These are phyloP conservation scores for Odontothrips loti DNA, from an alignment of 2,888 invertebrate species.

Conservation along the genomic window DNA sequence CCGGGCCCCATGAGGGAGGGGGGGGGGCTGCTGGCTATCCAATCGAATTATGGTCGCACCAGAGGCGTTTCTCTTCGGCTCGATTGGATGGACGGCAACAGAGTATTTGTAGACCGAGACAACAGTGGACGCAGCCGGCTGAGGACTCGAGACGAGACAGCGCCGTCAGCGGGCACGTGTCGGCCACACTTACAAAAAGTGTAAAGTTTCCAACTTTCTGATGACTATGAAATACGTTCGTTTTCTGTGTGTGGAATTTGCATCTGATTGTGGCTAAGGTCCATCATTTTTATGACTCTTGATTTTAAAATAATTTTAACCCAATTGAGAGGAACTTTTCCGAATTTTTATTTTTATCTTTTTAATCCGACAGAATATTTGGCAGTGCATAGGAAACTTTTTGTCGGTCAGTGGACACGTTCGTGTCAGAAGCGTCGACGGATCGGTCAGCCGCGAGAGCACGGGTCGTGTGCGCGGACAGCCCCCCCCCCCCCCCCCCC, in stretches of 20 bases:
- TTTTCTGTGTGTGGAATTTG: too few relatives aligned
- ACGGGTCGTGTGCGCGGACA: not conserved
- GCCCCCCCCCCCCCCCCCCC: not conserved
- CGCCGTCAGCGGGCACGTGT: not conserved
- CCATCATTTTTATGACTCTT: too few relatives aligned
- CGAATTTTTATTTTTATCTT: too few relatives aligned
- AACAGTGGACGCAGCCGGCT: too few relatives aligned
- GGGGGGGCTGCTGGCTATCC: not conserved
- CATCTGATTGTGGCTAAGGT: too few relatives aligned
- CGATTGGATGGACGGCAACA: not conserved
- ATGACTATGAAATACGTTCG: too few relatives aligned
- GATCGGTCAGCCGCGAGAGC: too few relatives aligned
- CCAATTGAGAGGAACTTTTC: too few relatives aligned
- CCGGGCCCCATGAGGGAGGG: not conserved
- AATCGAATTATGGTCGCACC: not conserved
- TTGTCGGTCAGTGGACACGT: not conserved
- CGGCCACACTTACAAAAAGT: not conserved
- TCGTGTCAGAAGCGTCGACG: not conserved
- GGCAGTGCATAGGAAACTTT: not conserved
- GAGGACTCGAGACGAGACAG: not conserved
- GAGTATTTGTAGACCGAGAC: not conserved
- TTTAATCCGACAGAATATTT: not conserved
- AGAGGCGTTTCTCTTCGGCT: not conserved
- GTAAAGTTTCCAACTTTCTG: too few relatives aligned
- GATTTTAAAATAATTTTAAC: too few relatives aligned